These are phyloP conservation scores for Trichomycterus rosablanca DNA, from an alignment of 2,113 vertebrate genomes.

Conservation along the genomic window DNA sequence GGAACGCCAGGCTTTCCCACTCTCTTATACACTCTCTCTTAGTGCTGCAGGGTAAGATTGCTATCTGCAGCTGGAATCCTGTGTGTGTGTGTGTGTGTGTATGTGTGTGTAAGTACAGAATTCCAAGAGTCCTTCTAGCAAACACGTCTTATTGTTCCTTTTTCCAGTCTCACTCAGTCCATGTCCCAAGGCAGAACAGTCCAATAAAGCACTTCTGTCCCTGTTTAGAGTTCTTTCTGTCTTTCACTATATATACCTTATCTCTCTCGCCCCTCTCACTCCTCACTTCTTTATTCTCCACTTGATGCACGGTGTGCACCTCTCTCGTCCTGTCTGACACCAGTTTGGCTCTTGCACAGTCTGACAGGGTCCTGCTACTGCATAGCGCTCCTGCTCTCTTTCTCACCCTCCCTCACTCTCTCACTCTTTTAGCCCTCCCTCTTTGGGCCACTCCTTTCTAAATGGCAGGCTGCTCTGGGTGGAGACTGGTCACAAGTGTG, in stretches of 20 bases:
- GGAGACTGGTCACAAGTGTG: conserved; percentile 44
- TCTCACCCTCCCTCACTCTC: conserved; percentile 16
- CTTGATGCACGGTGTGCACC: conserved; percentile 14
- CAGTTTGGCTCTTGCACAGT: conserved; percentile 34
- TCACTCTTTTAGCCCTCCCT: conserved; percentile 38
- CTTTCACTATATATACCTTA: background rate
- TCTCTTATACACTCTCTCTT: background rate
- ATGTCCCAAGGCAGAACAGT: conserved; percentile 32
- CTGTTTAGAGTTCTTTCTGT: background rate
- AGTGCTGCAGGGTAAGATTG: conserved; percentile 24
- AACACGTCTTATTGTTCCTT: conserved; percentile 20
- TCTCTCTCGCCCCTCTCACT: conserved; percentile 4
- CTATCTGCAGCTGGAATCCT: conserved; percentile 7
- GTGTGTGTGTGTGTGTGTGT: conserved; percentile 22
- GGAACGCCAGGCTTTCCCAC: conserved; percentile 43
- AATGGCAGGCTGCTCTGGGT: conserved; percentile 38
- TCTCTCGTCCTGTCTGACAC: conserved; percentile 39
- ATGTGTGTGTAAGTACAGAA: conserved; percentile 6
- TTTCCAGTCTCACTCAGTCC: conserved; percentile 7
- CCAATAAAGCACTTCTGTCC: background rate
- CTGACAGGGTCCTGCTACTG: conserved; percentile 24
- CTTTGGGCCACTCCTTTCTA: conserved; percentile 44
- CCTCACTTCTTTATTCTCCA: conserved; percentile 29
- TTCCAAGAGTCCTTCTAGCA: conserved; percentile 24
- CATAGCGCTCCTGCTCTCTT: conserved; percentile 16